A percentile compares a stretch with the other conserved stretches of the same genome.
phyloP scores from a whole-genome alignment of 1,140 invertebrate genomes.

The Paralvinella palmiformis region DNA sequence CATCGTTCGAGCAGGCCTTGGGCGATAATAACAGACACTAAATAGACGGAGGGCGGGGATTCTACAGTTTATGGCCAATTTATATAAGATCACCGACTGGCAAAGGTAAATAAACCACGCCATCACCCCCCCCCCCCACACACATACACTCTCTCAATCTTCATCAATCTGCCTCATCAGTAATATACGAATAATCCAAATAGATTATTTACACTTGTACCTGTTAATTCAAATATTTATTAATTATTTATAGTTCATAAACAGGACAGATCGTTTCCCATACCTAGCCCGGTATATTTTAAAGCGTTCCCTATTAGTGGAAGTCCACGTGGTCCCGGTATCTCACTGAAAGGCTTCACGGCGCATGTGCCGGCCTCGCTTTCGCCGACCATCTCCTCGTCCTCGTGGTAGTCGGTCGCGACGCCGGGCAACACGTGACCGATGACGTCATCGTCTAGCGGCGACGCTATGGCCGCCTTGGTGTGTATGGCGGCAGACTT shows the following conservation, averaged over 20 bases:
- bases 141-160: neutral
- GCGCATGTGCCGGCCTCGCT: neutral
- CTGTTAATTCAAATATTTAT: too few species aligned
- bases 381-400: neutral
- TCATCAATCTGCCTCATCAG: neutral
- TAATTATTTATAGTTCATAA: too few species aligned
- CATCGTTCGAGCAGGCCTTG: too few species aligned
- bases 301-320: constrained; percentile 12
- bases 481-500: neutral
- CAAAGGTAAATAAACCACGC: too few species aligned
- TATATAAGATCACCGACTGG: too few species aligned
- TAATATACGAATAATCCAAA: too few species aligned
- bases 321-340: constrained; percentile 13
- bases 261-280: neutral
- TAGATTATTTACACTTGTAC: too few species aligned
- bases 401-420: neutral
- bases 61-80: too few species aligned
- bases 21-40: too few species aligned
- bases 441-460: neutral
- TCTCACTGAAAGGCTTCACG: constrained; percentile 7
- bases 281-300: constrained; percentile 13
- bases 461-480: neutral
- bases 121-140: neutral
- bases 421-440: neutral
- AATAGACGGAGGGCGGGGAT: too few species aligned